Evolutionary conservation across 2,888 invertebrate genomes (phyloP), one percentile per base, ranked within the genome.

Genomic region (Drosophila buzzatii): DNA sequence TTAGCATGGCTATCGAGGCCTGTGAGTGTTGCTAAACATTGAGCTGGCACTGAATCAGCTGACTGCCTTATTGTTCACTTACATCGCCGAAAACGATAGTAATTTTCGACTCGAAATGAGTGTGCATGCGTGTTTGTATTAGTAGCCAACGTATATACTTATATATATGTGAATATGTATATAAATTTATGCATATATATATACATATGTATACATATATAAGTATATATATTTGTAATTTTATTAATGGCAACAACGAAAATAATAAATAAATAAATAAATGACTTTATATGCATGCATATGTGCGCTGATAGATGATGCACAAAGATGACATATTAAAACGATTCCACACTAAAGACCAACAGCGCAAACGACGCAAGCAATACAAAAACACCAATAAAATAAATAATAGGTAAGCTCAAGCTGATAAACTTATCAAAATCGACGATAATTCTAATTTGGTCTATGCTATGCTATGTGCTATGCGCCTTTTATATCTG

Each of bases 241-340:
- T 64, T 63, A 55, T 77, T 71, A 70, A 59, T 73, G 70, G 73
- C 56, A 57, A 78, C 72, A 74, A 73, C 73, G 47, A 79, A 82
- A 74, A 82, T 60, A 80, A 82, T 68, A 84, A 86, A 83, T 87
- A 85, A 78, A 82, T 82, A 79, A 76, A 82, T 82, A 79, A 78
- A 84, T 82, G 78, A 60, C 72, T 75, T 65, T 70, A 67, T 68
- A 57, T 70, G 45, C 37, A 58, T 70, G 56, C 64, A 58, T 73
- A 53, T 66, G 70, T 79, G 71, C 61, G 73, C 72, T 63, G 59
- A 55, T 79, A 73, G 73, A 86, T 86, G 82, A 78, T 76, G 79
- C 74, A 82, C 64, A 79, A 70, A 72, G 72, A 87, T 87, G 87
- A 79, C 72, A 76, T 49, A 70, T 64, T 67, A 64, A 73, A 23